Conservation (phyloP, 1,140 invertebrate genomes). For the Macrostomum lignano region DNA sequence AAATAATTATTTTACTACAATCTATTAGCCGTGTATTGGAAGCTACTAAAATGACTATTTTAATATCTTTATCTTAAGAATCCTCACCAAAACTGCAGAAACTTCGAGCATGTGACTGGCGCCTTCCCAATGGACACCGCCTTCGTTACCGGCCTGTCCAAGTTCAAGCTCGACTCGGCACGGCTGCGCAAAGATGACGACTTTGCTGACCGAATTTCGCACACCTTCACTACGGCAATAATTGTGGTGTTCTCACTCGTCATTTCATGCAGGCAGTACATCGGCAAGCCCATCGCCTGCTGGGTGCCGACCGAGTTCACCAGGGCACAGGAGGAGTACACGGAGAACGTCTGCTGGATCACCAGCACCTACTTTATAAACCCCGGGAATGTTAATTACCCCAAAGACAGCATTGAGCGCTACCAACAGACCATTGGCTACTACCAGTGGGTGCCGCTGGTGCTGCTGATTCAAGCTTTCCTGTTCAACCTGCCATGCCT, state of each 20-base stretch:
- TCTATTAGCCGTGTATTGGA: too few species aligned
- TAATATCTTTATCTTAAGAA: too few species aligned
- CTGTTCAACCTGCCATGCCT: slow-evolving; percentile 33
- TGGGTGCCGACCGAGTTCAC: slow-evolving; percentile 17
- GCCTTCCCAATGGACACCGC: too few species aligned
- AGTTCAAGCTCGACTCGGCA: too few species aligned
- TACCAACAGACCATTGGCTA: slow-evolving; percentile 21
- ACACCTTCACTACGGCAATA: slow-evolving; percentile 30
- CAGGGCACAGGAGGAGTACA: slow-evolving; percentile 3
- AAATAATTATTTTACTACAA: too few species aligned
- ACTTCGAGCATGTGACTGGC: too few species aligned
- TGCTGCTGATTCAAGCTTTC: slow-evolving; percentile 31
- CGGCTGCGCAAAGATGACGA: too few species aligned
- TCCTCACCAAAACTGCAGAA: too few species aligned
- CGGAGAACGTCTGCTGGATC: slow-evolving; percentile 2
- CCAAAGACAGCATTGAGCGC: background rate
- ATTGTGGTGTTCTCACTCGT: slow-evolving; percentile 30
- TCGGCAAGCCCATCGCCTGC: slow-evolving; percentile 31
- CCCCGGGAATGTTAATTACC: background rate
- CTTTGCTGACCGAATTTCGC: too few species aligned
- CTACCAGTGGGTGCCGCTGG: slow-evolving; percentile 34
- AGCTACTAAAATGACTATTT: too few species aligned
- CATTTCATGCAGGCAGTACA: slow-evolving; percentile 31
- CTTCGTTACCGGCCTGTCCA: too few species aligned
- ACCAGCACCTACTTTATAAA: slow-evolving; percentile 2